Evolutionary conservation across 1,140 invertebrate species (phyloP), one percentile per base, ranked within the genome.

Genomic region (Zaprionus davidi): DNA sequence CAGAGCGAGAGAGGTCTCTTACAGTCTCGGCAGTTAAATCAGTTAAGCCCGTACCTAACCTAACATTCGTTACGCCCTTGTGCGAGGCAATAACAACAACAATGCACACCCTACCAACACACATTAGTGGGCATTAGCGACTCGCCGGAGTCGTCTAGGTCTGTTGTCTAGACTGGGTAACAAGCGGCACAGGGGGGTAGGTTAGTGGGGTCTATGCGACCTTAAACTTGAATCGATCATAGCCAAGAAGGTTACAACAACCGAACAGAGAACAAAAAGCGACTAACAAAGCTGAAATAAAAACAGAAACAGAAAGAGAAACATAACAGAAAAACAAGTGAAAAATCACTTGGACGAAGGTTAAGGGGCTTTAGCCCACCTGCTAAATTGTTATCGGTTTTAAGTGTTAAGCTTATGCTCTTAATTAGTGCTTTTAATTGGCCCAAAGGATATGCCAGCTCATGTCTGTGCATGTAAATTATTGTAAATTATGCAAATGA

Each of bases 191-290:
- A 20, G 22, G 24, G 49, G 28, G 51, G 51, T 24, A 9, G 28
- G 53, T 28, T 13, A 34, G 24, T 46, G 13, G 5, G 59, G 38
- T 20, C 20, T 22, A 13, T 22, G 59, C 38, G 83, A 88, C 83
- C 83, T 87, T 87, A 87, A 87, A 87, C 83, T 87, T 87, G 83
- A 87, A 83, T 88, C 84, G 80, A 71, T 72, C 67, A 75, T 11
- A 51, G 76, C 74, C 74, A 44, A 78, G 76, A 80, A 80, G 66
- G 69, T 72, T 67, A 58, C 60, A 64, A 63, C 53, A 69, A 53
- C 71, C 24, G 53, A 71, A 56, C 15, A 46, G 62, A 59, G 65
- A 82, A 69, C 46, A 58, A 60, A 44, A 44, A 24, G 24, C 17
- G 64, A 59, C 31, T 34, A 73, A 38, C 53, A 67, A 44, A 53